A percentile compares a stretch with the other conserved stretches of the same genome.
Conservation (phyloP, 2,797 vertebrate species). For the Cuniculus paca region DNA sequence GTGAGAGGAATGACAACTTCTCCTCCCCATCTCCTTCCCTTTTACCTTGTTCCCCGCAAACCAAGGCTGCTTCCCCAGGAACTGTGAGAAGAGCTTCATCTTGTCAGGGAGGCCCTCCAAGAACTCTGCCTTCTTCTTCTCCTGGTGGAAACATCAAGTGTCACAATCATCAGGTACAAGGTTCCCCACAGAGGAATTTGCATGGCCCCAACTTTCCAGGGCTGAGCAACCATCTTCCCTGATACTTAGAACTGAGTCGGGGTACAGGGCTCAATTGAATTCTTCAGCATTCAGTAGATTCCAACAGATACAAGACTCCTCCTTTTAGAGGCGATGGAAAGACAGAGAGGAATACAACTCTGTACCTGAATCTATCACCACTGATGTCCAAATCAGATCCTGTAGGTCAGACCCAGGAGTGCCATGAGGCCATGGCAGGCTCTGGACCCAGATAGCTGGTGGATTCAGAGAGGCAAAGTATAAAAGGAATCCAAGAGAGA, state of each 20-base stretch:
- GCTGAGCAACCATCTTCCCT: neutral
- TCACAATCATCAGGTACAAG: neutral
- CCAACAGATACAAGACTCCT: neutral
- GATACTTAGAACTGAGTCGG: fast-evolving
- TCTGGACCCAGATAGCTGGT: neutral
- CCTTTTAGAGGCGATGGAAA: neutral
- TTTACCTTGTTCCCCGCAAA: slow-evolving; percentile 94
- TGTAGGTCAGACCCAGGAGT: neutral
- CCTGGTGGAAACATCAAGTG: slow-evolving; percentile 74
- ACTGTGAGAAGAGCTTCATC: slow-evolving; percentile 92
- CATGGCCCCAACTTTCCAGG: fast-evolving
- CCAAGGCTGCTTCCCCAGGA: slow-evolving; percentile 93
- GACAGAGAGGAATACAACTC: neutral
- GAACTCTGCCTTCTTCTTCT: slow-evolving; percentile 85
- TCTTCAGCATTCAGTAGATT: neutral
- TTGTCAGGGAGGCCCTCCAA: slow-evolving; percentile 74
- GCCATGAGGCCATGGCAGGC: neutral
- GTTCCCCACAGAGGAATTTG: neutral
- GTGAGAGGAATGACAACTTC: fast-evolving
- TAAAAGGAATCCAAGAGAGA: neutral
- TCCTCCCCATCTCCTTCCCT: fast-evolving
- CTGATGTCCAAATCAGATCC: neutral
- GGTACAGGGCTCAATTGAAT: neutral
- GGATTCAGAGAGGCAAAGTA: neutral
- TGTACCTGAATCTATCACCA: neutral